Percentiles rank a stretch among this genome's conserved stretches.
Conservation (phyloP, 2,888 invertebrate genomes). For the Rhamphomyia laevipes region DNA sequence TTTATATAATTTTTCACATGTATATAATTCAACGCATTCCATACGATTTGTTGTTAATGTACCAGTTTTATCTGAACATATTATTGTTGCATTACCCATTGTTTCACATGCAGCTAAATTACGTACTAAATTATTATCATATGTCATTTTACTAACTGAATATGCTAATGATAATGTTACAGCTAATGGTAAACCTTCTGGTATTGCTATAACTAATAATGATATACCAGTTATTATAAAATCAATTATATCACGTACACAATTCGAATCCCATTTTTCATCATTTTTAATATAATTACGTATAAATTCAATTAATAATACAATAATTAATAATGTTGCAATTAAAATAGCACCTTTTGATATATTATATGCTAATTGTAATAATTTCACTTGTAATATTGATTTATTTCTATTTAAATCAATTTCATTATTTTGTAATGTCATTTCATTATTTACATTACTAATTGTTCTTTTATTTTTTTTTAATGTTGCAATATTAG, state of each 20-base stretch:
- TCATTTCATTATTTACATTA: slow-evolving; percentile 40
- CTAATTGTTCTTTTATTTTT: too few relatives aligned
- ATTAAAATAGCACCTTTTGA: slow-evolving; percentile 95
- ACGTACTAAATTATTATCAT: slow-evolving; percentile 94
- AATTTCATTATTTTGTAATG: slow-evolving; percentile 30
- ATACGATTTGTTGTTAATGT: slow-evolving; percentile 92
- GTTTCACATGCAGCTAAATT: slow-evolving; percentile 98
- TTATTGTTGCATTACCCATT: slow-evolving; percentile 97
- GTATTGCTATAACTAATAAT: slow-evolving; percentile 93
- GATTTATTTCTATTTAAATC: slow-evolving; percentile 83
- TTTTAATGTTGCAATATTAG: too few relatives aligned
- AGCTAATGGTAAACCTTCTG: slow-evolving; percentile 91
- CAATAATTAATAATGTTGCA: slow-evolving; percentile 89
- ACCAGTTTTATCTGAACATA: slow-evolving; percentile 97
- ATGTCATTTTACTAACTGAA: slow-evolving; percentile 99
- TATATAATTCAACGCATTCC: slow-evolving; percentile 90
- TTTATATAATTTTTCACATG: slow-evolving; percentile 79
- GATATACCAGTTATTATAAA: slow-evolving; percentile 97
- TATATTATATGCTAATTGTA: slow-evolving; percentile 93
- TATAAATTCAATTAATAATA: slow-evolving; percentile 84
- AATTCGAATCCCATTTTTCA: slow-evolving; percentile 58
- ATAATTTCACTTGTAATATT: slow-evolving; percentile 91
- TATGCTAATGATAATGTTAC: slow-evolving; percentile 94
- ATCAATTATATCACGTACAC: slow-evolving; percentile 79
- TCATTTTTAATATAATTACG: slow-evolving; percentile 63